phyloP scores from a whole-genome alignment of 2,888 invertebrate genomes.

The Apamea anceps region DNA sequence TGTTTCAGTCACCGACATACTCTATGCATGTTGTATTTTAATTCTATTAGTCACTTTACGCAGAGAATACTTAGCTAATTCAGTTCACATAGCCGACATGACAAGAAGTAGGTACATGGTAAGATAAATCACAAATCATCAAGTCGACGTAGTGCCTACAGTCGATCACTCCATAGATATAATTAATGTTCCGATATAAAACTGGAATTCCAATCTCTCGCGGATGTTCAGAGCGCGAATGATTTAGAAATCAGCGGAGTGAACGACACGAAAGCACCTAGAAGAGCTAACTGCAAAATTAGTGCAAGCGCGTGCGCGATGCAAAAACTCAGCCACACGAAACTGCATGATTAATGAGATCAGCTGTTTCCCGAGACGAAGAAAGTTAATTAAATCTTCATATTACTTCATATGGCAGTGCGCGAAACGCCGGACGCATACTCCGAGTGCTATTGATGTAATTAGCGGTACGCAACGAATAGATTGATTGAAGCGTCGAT shows the following conservation, averaged over 20 bases:
- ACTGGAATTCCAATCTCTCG: conserved; percentile 82
- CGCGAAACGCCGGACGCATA: conserved; percentile 38
- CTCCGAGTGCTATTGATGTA: conserved; percentile 53
- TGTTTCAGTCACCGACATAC: conserved; percentile 50
- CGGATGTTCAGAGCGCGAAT: conserved; percentile 78
- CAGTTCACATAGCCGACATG: conserved; percentile 19
- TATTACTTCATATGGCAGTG: conserved; percentile 71
- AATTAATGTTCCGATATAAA: conserved; percentile 77
- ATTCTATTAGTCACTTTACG: conserved; percentile 52
- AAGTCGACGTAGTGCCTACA: conserved; percentile 50
- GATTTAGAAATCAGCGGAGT: conserved; percentile 82
- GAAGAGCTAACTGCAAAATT: conserved; percentile 71
- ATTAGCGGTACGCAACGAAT: conserved; percentile 44
- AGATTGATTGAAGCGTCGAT: conserved; percentile 38
- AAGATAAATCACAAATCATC: conserved; percentile 52
- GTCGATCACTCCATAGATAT: conserved; percentile 62
- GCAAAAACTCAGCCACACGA: conserved; percentile 76
- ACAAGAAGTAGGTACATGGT: conserved; percentile 14
- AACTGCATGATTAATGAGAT: conserved; percentile 81
- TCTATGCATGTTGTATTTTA: conserved; percentile 56
- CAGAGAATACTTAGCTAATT: conserved; percentile 23
- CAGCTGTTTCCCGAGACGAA: conserved; percentile 82
- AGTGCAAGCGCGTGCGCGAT: conserved; percentile 67
- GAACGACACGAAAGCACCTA: conserved; percentile 80
- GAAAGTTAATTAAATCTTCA: conserved; percentile 79